Percentiles rank a stretch among this genome's conserved stretches.
phyloP scores from a whole-genome alignment of 2,113 vertebrate species.

The Notechis scutatus region DNA sequence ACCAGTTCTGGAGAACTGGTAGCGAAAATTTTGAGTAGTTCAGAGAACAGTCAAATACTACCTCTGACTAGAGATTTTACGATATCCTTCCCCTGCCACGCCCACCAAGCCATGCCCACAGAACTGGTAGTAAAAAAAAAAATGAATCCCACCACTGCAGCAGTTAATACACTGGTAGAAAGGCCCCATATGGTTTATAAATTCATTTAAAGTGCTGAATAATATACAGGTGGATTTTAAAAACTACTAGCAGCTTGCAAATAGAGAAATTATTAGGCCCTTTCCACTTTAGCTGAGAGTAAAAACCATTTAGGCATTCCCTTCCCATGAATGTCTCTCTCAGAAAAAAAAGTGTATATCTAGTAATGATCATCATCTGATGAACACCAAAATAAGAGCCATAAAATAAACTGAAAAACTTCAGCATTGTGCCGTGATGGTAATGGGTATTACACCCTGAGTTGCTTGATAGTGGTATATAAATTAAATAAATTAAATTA shows the following conservation, averaged over 20 bases:
- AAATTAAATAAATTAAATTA: background rate
- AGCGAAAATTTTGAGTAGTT: too few species aligned
- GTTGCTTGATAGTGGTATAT: background rate
- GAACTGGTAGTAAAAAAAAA: too few species aligned
- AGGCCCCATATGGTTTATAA: background rate
- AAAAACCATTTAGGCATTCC: background rate
- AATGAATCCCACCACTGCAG: too few species aligned
- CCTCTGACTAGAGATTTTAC: too few species aligned
- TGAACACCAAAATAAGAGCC: background rate
- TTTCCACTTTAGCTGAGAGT: background rate
- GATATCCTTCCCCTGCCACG: too few species aligned
- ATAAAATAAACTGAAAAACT: background rate
- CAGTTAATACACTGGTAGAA: background rate
- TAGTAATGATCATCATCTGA: background rate
- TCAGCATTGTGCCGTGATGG: background rate
- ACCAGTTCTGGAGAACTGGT: too few species aligned
- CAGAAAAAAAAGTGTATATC: background rate
- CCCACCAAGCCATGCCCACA: too few species aligned
- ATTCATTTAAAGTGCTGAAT: background rate
- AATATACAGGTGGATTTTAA: background rate
- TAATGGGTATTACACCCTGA: background rate
- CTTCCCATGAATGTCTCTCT: background rate
- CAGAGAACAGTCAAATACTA: too few species aligned
- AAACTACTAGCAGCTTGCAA: constrained; percentile 2
- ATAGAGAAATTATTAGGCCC: background rate